Conservation (phyloP, 2,113 vertebrate species). For the Sarotherodon lohbergeri region DNA sequence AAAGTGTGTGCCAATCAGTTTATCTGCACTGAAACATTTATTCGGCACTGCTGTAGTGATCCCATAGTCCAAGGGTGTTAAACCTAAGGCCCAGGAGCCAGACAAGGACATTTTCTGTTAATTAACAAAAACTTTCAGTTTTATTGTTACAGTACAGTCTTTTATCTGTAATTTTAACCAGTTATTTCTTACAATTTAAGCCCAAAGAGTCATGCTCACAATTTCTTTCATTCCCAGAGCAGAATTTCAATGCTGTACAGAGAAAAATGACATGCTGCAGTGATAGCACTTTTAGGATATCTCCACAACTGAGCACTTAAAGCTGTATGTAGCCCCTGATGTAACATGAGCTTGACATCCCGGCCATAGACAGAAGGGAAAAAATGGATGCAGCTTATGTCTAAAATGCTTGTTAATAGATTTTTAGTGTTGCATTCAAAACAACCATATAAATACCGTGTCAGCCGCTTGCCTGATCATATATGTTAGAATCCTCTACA, state of each 20-base stretch:
- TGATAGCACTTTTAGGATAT: background rate
- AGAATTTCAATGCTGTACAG: background rate
- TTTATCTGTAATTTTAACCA: background rate
- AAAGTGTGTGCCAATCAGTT: background rate
- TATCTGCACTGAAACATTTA: background rate
- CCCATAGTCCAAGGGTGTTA: background rate
- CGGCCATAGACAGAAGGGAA: background rate
- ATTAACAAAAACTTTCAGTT: background rate
- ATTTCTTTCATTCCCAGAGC: background rate
- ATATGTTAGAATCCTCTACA: background rate
- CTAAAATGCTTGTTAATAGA: background rate
- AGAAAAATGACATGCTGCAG: background rate
- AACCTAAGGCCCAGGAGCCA: background rate
- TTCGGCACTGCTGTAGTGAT: background rate
- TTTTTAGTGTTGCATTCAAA: background rate
- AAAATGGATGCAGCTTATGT: background rate
- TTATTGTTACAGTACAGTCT: background rate
- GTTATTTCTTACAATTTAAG: background rate
- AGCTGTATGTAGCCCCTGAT: background rate
- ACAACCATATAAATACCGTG: background rate
- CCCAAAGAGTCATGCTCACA: background rate
- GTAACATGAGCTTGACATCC: background rate
- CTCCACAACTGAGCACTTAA: background rate
- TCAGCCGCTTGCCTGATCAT: background rate
- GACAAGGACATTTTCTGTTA: background rate